A percentile compares a stretch with the other conserved stretches of the same genome.
phyloP scores from a whole-genome alignment of 1,140 invertebrate species.

The Apis florea region DNA sequence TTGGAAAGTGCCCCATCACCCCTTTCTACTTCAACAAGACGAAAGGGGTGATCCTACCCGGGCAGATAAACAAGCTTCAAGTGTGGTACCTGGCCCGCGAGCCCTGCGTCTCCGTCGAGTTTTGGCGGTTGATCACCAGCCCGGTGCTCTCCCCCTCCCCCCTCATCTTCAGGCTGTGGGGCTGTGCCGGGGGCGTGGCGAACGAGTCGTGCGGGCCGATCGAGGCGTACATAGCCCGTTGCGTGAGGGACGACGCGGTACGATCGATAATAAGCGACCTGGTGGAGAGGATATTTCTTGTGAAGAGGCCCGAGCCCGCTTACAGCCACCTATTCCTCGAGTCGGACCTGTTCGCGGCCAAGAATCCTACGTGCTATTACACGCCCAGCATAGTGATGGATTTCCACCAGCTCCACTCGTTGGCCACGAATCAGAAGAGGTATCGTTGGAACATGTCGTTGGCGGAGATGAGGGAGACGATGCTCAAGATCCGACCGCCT shows the following conservation, averaged over 20 bases:
- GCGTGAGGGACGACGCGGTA: constrained; percentile 48
- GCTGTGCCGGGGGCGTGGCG: constrained; percentile 11
- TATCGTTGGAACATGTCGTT: constrained; percentile 67
- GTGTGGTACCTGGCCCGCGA: constrained; percentile 59
- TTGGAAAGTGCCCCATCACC: neutral
- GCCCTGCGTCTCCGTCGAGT: constrained; percentile 48
- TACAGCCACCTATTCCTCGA: constrained; percentile 59
- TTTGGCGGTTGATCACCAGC: constrained; percentile 65
- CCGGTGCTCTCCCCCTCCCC: constrained; percentile 52
- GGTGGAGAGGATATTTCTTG: constrained; percentile 11
- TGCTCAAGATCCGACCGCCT: constrained; percentile 55
- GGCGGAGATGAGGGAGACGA: constrained; percentile 56
- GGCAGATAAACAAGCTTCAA: constrained; percentile 52
- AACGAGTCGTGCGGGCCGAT: constrained; percentile 15
- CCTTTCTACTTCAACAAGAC: constrained; percentile 72
- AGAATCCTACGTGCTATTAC: constrained; percentile 67
- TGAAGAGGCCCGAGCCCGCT: neutral
- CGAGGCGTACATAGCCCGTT: constrained; percentile 45
- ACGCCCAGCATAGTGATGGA: constrained; percentile 56
- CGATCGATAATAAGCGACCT: constrained; percentile 54
- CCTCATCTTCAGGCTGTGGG: constrained; percentile 63
- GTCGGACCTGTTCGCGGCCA: constrained; percentile 54
- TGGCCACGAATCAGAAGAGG: neutral
- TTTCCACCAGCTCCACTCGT: constrained; percentile 62
- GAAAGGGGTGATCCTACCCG: constrained; percentile 60